Evolutionary conservation across 2,797 vertebrate species (phyloP).

Genomic region (Remorina albescens): DNA sequence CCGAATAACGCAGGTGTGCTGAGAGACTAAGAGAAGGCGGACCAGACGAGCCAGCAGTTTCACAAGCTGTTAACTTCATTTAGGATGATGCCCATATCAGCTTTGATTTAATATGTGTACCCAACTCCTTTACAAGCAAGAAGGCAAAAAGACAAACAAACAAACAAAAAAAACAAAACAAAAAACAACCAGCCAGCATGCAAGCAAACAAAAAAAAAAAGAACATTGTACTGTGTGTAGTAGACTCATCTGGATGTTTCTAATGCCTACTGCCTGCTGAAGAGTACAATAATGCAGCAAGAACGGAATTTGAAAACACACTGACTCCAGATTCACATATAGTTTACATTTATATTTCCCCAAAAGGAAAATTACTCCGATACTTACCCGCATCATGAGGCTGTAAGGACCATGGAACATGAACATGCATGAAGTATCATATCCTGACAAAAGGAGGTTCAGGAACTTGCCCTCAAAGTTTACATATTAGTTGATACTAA

Average conservation of each 20-base stretch:
- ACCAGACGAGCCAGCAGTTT: slow-evolving; percentile 43
- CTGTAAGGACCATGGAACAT: neutral
- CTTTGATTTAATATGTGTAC: slow-evolving; percentile 57
- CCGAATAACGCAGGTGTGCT: slow-evolving; percentile 37
- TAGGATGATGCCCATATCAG: slow-evolving; percentile 47
- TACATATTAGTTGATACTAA: no score
- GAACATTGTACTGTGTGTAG: slow-evolving; percentile 44
- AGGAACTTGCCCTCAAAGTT: neutral
- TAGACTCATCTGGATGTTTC: slow-evolving; percentile 50
- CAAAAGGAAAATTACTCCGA: neutral
- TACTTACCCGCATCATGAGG: neutral
- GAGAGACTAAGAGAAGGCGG: slow-evolving; percentile 3
- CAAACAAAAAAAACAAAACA: neutral
- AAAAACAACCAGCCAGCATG: slow-evolving; percentile 23
- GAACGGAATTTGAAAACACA: slow-evolving; percentile 26
- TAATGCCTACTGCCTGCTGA: slow-evolving; percentile 31
- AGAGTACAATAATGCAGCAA: slow-evolving; percentile 23
- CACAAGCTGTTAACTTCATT: slow-evolving; percentile 57
- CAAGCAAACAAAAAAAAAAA: no score
- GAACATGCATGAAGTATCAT: no score
- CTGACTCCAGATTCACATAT: neutral
- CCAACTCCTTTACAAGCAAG: slow-evolving; percentile 46
- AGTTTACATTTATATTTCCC: neutral
- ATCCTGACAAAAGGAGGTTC: neutral
- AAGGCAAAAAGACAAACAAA: slow-evolving; percentile 11